Evolutionary conservation across 2,797 vertebrate species (phyloP).

Genomic region (Heterohyrax brucei): DNA sequence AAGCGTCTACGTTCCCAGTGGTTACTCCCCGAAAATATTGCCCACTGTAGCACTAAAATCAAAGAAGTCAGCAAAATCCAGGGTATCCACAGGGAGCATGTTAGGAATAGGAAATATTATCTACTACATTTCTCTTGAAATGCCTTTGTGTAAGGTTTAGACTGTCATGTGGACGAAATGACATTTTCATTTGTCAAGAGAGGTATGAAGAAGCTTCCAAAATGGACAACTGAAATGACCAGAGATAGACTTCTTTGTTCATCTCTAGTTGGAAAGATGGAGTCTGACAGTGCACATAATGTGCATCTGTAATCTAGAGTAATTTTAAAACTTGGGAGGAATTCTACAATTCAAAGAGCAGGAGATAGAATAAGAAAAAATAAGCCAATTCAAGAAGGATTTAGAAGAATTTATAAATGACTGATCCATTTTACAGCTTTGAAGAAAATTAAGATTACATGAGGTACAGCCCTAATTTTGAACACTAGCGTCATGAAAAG

Average conservation of each 20-base stretch:
- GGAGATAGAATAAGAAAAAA: conserved; percentile 24
- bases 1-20: neutral
- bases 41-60: neutral
- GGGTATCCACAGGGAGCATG: neutral
- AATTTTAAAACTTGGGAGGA: conserved; percentile 22
- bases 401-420: conserved; percentile 56
- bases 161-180: neutral
- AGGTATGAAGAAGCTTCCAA: neutral
- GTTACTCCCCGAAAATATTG: neutral
- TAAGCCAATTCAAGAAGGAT: neutral
- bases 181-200: neutral
- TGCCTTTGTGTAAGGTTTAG: neutral
- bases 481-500: neutral
- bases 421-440: neutral
- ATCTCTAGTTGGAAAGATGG: neutral
- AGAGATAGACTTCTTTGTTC: neutral
- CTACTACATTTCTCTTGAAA: conserved; percentile 7
- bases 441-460: conserved; percentile 27
- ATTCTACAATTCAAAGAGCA: conserved; percentile 36
- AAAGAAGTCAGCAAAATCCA: neutral
- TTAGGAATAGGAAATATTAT: conserved; percentile 29
- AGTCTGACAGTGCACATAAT: neutral
- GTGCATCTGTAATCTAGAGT: neutral
- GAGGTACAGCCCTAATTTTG: neutral
- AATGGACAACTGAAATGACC: neutral